phyloP scores from a whole-genome alignment of 2,797 vertebrate species.

The Calcarius lapponicus region DNA sequence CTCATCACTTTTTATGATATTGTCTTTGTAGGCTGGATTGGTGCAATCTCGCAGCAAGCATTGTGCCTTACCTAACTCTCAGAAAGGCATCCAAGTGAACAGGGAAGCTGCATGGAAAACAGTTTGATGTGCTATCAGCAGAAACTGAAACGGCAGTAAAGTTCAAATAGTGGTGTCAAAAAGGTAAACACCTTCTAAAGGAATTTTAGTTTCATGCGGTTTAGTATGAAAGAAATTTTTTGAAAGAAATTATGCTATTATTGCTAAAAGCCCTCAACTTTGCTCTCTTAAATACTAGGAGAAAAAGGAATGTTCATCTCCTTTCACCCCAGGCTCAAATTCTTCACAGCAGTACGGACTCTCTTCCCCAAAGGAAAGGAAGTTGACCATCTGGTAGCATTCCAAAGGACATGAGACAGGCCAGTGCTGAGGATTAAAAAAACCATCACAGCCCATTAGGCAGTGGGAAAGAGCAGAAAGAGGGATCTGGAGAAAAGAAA shows the following conservation, averaged over 20 bases:
- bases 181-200: not conserved
- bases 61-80: not conserved
- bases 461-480: not conserved
- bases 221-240: not conserved
- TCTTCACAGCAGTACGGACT: not conserved
- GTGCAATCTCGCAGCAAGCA: not conserved
- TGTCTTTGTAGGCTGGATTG: not conserved
- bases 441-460: not conserved
- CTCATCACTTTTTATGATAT: not conserved
- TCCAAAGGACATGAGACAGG: not conserved
- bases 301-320: not conserved
- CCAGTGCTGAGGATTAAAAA: not conserved
- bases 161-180: not conserved
- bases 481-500: not conserved
- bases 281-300: not conserved
- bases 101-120: not conserved
- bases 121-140: not conserved
- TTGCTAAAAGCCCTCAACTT: not conserved
- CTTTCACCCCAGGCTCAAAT: not conserved
- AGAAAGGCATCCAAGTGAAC: not conserved
- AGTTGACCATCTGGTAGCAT: not conserved
- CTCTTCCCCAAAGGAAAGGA: not conserved
- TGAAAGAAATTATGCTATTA: not conserved
- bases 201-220: not conserved
- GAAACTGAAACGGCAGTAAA: not conserved